Base-by-base conservation (phyloP, 2,113 vertebrate species). In the Atractosteus spatula region DNA sequence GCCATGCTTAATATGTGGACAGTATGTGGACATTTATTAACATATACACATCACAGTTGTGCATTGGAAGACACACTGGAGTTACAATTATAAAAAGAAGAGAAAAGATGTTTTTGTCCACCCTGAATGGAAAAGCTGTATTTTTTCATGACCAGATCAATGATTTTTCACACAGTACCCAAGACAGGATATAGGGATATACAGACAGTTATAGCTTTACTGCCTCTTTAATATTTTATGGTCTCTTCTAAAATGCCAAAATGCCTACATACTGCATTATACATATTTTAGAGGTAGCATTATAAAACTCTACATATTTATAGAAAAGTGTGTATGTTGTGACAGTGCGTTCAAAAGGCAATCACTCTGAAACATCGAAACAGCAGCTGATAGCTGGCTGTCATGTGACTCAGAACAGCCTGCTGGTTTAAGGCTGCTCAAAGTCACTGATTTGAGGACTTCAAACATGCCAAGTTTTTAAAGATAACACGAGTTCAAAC, bases 301-400 rank as follows among this genome's bases (percentile, higher is more conserved):
- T 55, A 66, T 44, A 41, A 51, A 42, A 70, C 62, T 11, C 44
- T n/a, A 75, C 62, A 43, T 71, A 55, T 47, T 72, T 70, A 71
- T 85, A 78, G 79, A 75, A 77, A 75, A 0, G 56, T 73, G 78
- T 79, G 77, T 84, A 74, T 65, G 76, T 76, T 69, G 72, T 79
- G 79, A 79, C 74, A 56, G 76, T 63, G 68, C 74, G 80, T 73
- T 74, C 75, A 76, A 78, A 73, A 82, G 78, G 80, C 82, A 83
- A 76, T 77, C 80, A 81, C 79, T 71, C 80, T 80, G 80, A 81
- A 84, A 87, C 86, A 88, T 86, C 85, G 86, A 89, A 86, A 89
- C 84, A 81, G 76, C 76, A 85, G 81, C 74, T 82, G 86, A 89
- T 84, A 80, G 84, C 77, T 81, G 13, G 76, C 83, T 83, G 88